Evolutionary conservation across 2,888 invertebrate species (phyloP).

Genomic region (Acholoe squamosa): DNA sequence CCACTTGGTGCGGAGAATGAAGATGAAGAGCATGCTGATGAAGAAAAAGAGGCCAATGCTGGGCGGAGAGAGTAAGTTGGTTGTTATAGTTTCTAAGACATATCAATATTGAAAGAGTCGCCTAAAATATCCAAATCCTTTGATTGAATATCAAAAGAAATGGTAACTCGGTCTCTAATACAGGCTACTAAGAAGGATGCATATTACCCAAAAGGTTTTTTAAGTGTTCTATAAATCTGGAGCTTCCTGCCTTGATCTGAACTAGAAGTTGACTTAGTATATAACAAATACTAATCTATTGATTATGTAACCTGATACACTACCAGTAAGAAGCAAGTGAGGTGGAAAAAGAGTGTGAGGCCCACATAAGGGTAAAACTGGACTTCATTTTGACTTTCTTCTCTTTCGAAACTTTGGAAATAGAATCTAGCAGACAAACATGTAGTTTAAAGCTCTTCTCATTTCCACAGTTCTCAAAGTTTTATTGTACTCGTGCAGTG

Average conservation of each 20-base stretch:
- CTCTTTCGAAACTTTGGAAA: neutral
- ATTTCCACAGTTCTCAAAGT: neutral
- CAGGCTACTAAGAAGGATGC: no score
- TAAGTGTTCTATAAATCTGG: no score
- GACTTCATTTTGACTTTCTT: neutral
- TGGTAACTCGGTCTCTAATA: no score
- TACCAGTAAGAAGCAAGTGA: conserved; percentile 55
- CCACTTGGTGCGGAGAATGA: conserved; percentile 80
- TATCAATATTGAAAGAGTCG: no score
- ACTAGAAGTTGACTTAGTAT: no score
- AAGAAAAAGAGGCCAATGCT: conserved; percentile 83
- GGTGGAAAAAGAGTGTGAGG: conserved; percentile 51
- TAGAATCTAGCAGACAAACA: neutral
- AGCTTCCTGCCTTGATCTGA: no score
- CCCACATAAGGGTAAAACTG: neutral
- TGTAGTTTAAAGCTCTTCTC: neutral
- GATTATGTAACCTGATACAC: conserved; percentile 46
- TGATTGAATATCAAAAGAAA: no score
- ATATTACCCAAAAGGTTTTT: no score
- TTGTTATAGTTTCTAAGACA: no score
- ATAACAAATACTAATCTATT: conserved; percentile 31
- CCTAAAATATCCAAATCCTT: no score
- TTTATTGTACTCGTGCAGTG: neutral
- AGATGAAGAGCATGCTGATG: conserved; percentile 70
- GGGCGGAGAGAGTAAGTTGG: conserved; percentile 85